Conservation (phyloP, 2,113 vertebrate species). For the Sisor rabdophorus region DNA sequence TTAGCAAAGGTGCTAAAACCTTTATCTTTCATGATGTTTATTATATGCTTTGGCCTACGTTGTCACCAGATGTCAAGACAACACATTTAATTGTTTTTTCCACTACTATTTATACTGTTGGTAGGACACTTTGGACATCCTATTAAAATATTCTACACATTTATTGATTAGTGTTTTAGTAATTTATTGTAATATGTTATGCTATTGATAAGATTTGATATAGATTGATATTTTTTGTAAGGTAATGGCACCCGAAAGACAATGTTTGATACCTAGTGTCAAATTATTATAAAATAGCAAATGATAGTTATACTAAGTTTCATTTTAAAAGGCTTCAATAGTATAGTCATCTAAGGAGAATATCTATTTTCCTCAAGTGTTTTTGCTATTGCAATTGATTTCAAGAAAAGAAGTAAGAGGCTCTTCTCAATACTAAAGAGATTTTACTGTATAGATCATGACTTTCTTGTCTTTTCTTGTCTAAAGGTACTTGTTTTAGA, state of each 20-base stretch:
- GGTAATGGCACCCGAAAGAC: not conserved
- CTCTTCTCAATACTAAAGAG: slow-evolving; percentile 1
- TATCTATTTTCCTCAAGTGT: slow-evolving; percentile 1
- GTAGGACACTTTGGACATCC: no score
- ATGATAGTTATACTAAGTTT: not conserved
- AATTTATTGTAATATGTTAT: no score
- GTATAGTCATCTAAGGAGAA: not conserved
- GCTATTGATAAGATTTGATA: not conserved
- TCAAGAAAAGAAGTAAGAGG: slow-evolving; percentile 1
- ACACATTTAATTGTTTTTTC: no score
- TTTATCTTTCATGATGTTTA: no score
- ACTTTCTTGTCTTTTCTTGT: slow-evolving; percentile 12
- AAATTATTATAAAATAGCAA: not conserved
- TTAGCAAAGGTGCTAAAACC: no score
- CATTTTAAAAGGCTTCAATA: not conserved
- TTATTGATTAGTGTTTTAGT: no score
- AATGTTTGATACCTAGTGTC: not conserved
- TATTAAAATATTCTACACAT: no score
- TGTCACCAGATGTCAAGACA: no score
- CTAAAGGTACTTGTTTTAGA: slow-evolving; percentile 16
- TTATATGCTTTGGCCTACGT: no score
- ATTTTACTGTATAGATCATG: slow-evolving; percentile 17
- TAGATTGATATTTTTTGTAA: not conserved
- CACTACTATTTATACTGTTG: no score
- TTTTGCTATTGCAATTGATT: slow-evolving; percentile 20